Base-by-base conservation (phyloP, 2,113 vertebrate genomes). In the Psettodes erumei region DNA sequence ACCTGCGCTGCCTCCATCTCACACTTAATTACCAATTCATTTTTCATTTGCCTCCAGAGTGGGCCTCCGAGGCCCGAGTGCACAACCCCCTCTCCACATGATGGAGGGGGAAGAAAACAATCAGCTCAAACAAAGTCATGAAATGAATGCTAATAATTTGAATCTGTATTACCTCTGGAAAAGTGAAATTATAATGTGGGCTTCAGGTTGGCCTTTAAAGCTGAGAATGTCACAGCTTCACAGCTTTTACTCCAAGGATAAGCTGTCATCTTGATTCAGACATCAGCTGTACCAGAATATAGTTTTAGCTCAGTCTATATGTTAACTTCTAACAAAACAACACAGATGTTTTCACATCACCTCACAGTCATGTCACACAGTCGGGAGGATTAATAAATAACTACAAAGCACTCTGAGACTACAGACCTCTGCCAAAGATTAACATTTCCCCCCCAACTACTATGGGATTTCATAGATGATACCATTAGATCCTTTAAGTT, bases 11-110 rank as follows among this genome's bases (percentile, higher is more conserved):
- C 66, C 77, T 87, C 78, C 75, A 83, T 85, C 84, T 83, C 75
- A 67, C 77, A 84, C 84, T 89, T 90, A 91, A 91, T 93, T 90
- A 92, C 86, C 72, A 75, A 88, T 92, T 89, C 83, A 88, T 92
- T 91, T 91, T 90, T 91, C 86, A 90, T 90, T 90, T 83, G 79
- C 77, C 77, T 88, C 75, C 11, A 82, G 75, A 86, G 83, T 75
- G 60, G 54, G 82, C 73, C 71, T 76, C 32, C 3, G 5, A 45
- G 60, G 69, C 76, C 65, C 21, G 2, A 23, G 74, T 85, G 19
- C 48, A 54, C 3, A 5, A 73, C 77, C 77, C 67, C 61, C 56
- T 74, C 71, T 66, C 54, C 54, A 59, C 12, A 62, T 61, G 75
- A 78, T 69, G 58, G 60, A 76, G 43, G 37, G 25, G 45, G 45